Conservation (phyloP, 1,140 invertebrate genomes). For the Teleogryllus occipitalis region DNA sequence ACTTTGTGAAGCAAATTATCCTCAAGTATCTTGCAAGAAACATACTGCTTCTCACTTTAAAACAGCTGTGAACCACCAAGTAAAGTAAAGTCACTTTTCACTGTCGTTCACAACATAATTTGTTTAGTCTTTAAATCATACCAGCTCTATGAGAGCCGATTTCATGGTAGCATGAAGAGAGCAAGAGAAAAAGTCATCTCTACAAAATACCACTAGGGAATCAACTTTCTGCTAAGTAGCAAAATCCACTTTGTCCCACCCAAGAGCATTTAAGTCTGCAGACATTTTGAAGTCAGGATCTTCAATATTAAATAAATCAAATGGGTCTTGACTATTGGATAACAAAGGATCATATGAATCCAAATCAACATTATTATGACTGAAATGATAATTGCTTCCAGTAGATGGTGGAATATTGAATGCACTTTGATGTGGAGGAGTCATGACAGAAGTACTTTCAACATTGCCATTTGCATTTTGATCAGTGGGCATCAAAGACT, state of each 20-base stretch:
- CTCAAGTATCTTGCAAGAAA: too few species aligned
- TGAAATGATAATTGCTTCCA: slow-evolving; percentile 11
- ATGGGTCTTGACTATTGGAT: slow-evolving; percentile 51
- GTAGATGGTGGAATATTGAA: slow-evolving; percentile 10
- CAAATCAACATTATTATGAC: slow-evolving; percentile 32
- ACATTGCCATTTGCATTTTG: not conserved
- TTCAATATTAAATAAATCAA: slow-evolving; percentile 63
- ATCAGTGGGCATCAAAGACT: slow-evolving; percentile 49
- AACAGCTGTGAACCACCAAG: too few species aligned
- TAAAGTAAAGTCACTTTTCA: too few species aligned
- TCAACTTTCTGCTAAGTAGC: slow-evolving; percentile 42
- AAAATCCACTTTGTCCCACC: slow-evolving; percentile 55
- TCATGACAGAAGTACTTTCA: slow-evolving; percentile 16
- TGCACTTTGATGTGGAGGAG: slow-evolving; percentile 13
- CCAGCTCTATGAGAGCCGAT: too few species aligned
- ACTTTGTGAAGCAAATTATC: too few species aligned
- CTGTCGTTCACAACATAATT: too few species aligned
- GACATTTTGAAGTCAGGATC: slow-evolving; percentile 55
- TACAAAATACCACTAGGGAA: too few species aligned
- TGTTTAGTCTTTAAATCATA: too few species aligned
- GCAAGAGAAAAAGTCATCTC: too few species aligned
- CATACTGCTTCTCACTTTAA: too few species aligned
- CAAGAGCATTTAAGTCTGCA: slow-evolving; percentile 41
- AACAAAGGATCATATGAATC: slow-evolving; percentile 53
- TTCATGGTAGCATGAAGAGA: too few species aligned